Base-by-base conservation (phyloP, 2,113 vertebrate genomes). In the Daboia siamensis region DNA sequence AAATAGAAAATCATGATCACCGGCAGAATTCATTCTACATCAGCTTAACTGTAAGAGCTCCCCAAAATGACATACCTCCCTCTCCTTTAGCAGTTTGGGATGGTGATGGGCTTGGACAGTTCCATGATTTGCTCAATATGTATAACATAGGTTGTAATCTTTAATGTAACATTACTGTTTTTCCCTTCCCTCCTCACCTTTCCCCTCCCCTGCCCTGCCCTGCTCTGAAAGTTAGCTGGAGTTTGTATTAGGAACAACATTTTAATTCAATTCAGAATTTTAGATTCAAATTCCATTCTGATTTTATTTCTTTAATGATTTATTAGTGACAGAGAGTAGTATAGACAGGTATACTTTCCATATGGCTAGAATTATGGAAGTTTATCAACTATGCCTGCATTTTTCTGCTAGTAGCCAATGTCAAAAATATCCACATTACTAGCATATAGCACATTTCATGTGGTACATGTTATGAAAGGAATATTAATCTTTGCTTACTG, bases 401-500 rank as follows among this genome's bases (percentile, higher is more conserved):
- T 80, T 80, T 80, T 80, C 74, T 80, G 33, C n/a, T 21, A 80
- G 15, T 80, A 39, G 69, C 33, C 69, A 80, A 17, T 21, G 17
- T 39, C 33, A 80, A 39, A 80, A 80, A 80, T 44, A 44, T 21
- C 74, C n/a, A 80, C 26, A 33, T n/a, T 87, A 33, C 29, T 52
- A 87, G 10, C 54, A 54, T 5, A n/a, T 9, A 52, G 51, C 86
- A 55, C 33, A 39, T 88, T 44, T 88, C 87, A 88, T 4, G 4
- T 56, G 33, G 54, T 88, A 88, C 17, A 10, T 33, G 5, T n/a
- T 17, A n/a, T 87, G 86, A 55, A 54, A 87, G 15, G 10, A 57
- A 85, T 26, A 5, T 0, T 0, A 44, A 29, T 93, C 69, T 94
- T 95, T n/a, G 92, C 98, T 98, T 96, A 99, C 99, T 98, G 98